phyloP scores from a whole-genome alignment of 2,888 invertebrate species.

The Noctua pronuba region DNA sequence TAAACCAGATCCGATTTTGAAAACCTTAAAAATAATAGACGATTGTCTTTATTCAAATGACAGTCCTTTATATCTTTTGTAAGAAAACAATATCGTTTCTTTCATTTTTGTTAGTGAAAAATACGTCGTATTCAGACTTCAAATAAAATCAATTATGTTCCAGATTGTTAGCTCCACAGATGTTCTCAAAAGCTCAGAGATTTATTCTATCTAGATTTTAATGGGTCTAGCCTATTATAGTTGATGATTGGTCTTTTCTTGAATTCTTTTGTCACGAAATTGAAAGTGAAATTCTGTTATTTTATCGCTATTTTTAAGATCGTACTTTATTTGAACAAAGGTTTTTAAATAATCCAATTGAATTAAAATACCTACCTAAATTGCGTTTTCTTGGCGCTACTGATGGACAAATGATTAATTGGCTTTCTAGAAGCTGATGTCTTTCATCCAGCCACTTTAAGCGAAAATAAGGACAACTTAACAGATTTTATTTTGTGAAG shows the following conservation, averaged over 20 bases:
- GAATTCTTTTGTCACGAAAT: constrained; percentile 28
- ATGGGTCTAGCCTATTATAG: constrained; percentile 28
- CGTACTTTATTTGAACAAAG: not conserved
- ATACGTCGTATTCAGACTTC: constrained; percentile 32
- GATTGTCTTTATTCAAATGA: not conserved
- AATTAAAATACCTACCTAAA: constrained; percentile 3
- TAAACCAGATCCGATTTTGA: no score
- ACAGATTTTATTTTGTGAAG: not conserved
- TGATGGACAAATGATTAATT: not conserved
- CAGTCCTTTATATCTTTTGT: constrained; percentile 6
- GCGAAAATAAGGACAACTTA: not conserved
- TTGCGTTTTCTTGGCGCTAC: not conserved
- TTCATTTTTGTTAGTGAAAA: constrained; percentile 21
- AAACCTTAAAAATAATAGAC: not conserved
- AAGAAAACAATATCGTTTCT: not conserved
- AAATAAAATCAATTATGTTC: constrained; percentile 46
- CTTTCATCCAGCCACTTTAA: not conserved
- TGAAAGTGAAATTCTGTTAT: constrained; percentile 18
- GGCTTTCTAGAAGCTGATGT: not conserved
- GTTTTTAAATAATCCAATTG: not conserved
- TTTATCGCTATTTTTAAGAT: constrained; percentile 17
- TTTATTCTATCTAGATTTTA: constrained; percentile 37
- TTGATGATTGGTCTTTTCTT: constrained; percentile 20
- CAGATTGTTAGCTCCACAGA: constrained; percentile 43
- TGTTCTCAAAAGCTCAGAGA: constrained; percentile 27